Evolutionary conservation across 2,797 vertebrate species (phyloP).

Genomic region (Xiphophorus birchmanni): DNA sequence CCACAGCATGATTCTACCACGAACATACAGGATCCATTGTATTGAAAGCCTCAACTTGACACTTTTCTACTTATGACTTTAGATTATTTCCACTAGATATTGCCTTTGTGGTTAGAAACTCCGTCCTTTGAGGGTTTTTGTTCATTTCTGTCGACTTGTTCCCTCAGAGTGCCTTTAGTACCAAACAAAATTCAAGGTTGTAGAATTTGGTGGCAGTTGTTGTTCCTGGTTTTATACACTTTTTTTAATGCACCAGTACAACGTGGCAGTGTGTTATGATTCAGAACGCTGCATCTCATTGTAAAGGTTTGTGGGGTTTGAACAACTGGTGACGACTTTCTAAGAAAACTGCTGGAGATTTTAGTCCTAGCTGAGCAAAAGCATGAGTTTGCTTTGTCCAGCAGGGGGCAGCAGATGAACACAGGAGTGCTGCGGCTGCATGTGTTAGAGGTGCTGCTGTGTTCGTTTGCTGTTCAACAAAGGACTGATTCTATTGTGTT

Average conservation of each 20-base stretch:
- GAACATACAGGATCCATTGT: background rate
- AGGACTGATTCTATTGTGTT: conserved; percentile 2
- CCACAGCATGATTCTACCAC: background rate
- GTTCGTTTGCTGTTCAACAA: background rate
- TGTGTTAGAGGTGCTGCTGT: background rate
- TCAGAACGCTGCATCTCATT: background rate
- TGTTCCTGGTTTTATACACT: background rate
- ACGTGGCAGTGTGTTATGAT: background rate
- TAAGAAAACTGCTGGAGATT: background rate
- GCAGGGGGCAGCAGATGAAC: conserved; percentile 37
- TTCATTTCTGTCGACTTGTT: background rate
- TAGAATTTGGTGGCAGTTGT: background rate
- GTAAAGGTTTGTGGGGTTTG: background rate
- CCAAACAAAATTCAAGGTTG: background rate
- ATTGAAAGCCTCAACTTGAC: background rate
- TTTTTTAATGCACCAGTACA: background rate
- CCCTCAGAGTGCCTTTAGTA: background rate
- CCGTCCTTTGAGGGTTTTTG: background rate
- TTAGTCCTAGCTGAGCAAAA: background rate
- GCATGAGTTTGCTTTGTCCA: conserved; percentile 18
- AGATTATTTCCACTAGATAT: background rate
- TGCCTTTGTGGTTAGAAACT: background rate
- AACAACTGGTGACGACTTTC: background rate
- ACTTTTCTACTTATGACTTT: background rate
- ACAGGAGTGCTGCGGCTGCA: background rate